These are phyloP conservation scores for Drosophila leontia DNA, from an alignment of 1,140 invertebrate genomes.

Conservation along the genomic window DNA sequence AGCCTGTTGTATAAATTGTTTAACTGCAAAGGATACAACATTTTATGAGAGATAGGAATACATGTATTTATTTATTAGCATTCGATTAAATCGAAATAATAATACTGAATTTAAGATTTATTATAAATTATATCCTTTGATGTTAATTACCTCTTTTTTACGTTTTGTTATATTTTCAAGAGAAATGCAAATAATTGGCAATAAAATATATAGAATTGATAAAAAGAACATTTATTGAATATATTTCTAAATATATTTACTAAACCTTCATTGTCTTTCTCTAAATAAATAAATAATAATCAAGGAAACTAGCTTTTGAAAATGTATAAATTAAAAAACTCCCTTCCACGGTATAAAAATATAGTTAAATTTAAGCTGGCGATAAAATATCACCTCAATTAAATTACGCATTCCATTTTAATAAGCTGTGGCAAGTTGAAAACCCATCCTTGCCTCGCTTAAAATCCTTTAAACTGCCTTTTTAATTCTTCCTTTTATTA, in stretches of 20 bases:
- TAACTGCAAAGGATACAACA: not conserved
- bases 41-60: not conserved
- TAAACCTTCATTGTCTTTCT: no score
- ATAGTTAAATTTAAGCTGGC: not conserved
- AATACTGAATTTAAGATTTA: not conserved
- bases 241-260: no score
- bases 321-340: not conserved
- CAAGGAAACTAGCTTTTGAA: not conserved
- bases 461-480: not conserved
- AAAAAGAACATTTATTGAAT: no score
- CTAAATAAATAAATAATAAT: no score
- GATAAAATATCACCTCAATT: not conserved
- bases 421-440: conserved; percentile 4
- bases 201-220: no score
- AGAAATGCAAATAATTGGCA: no score
- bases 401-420: not conserved
- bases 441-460: not conserved
- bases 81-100: not conserved
- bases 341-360: not conserved
- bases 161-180: no score
- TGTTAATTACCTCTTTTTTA: no score
- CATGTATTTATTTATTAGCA: not conserved
- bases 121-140: not conserved
- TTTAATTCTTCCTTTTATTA: conserved; percentile 9
- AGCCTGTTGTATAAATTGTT: not conserved